Conservation (phyloP, 92 coral and sea anemone species). For the Ricordea florida region DNA sequence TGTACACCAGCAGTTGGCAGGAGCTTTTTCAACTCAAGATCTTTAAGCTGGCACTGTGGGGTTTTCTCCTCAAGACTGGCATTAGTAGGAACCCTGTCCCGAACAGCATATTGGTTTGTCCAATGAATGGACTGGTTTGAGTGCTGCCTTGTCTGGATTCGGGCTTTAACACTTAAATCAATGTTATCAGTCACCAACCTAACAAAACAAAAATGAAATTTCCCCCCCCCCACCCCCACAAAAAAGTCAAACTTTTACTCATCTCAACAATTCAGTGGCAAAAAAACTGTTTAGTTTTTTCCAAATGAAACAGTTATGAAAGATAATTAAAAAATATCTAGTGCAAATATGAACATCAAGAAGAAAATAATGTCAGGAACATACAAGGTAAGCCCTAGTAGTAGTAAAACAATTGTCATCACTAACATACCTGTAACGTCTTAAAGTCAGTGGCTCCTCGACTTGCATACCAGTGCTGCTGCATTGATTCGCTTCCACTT, state of each 20-base stretch:
- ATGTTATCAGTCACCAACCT: slow-evolving; percentile 56
- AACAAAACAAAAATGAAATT: neutral
- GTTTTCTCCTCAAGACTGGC: slow-evolving; percentile 15
- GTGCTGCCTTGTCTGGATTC: slow-evolving; percentile 37
- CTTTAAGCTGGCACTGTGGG: slow-evolving; percentile 23
- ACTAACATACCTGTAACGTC: no score
- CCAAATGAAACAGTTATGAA: no score
- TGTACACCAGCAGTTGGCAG: slow-evolving; percentile 47
- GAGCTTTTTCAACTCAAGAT: slow-evolving; percentile 50
- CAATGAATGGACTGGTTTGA: slow-evolving; percentile 54
- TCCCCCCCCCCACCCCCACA: neutral
- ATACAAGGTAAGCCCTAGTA: no score
- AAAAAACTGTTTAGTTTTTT: neutral
- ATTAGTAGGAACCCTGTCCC: slow-evolving; percentile 12
- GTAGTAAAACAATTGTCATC: no score
- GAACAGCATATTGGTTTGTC: slow-evolving; percentile 62
- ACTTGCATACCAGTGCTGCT: neutral
- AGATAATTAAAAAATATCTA: no score
- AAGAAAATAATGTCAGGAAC: no score
- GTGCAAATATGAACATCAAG: no score
- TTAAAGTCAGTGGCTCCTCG: no score
- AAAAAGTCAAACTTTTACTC: neutral
- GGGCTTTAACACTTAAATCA: slow-evolving; percentile 41
- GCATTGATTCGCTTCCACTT: neutral
- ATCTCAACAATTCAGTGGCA: neutral